Evolutionary conservation across 2,113 vertebrate species (phyloP).

Genomic region (Phalacrocorax brasilianus): DNA sequence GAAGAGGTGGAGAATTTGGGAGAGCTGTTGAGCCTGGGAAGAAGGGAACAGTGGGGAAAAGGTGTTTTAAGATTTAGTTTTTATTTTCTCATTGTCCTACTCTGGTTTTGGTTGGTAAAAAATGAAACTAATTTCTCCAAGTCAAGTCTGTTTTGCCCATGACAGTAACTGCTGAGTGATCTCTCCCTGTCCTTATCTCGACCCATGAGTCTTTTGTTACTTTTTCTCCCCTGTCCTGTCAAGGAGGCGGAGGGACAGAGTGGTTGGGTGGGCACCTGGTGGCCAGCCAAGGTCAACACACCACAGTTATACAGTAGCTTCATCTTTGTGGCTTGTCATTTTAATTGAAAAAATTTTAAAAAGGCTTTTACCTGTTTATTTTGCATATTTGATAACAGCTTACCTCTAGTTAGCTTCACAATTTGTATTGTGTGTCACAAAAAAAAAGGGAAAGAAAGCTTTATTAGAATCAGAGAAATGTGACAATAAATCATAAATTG

Average conservation of each 20-base stretch:
- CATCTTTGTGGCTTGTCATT: neutral
- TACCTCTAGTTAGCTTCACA: neutral
- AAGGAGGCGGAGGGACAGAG: neutral
- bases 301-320: neutral
- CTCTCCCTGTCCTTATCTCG: neutral
- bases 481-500: neutral
- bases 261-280: neutral
- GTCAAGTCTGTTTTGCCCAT: neutral
- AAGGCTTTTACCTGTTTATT: neutral
- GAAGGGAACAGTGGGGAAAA: neutral
- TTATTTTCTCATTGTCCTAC: neutral
- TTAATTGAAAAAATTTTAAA: neutral
- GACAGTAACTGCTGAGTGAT: neutral
- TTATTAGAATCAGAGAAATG: neutral
- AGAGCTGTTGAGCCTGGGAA: neutral
- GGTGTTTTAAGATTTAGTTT: neutral
- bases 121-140: neutral
- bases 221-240: neutral
- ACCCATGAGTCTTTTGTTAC: fast-evolving
- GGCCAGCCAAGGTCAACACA: neutral
- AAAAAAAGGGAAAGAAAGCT: neutral
- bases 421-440: neutral
- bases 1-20: neutral
- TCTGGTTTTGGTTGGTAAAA: neutral
- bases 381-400: neutral